These are phyloP conservation scores for Lottia scabra DNA, from an alignment of 2,888 invertebrate genomes.

Conservation along the genomic window DNA sequence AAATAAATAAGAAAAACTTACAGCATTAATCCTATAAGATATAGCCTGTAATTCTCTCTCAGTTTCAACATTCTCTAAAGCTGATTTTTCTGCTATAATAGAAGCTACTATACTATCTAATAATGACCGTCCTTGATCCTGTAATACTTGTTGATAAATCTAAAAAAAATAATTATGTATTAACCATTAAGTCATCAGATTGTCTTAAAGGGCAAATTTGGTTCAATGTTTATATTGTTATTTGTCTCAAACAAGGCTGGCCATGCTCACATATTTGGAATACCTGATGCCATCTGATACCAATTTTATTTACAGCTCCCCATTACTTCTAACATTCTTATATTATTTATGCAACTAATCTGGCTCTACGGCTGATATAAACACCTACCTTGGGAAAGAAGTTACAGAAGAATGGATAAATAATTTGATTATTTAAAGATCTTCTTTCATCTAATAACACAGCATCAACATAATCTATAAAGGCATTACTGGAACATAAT, in stretches of 20 bases:
- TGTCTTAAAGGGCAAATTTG: too few relatives aligned
- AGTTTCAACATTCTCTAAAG: slow-evolving; percentile 53
- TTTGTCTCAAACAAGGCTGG: too few relatives aligned
- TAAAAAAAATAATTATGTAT: slow-evolving; percentile 44
- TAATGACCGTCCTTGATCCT: slow-evolving; percentile 72
- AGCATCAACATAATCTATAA: slow-evolving; percentile 92
- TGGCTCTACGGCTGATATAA: neutral
- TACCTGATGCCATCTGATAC: too few relatives aligned
- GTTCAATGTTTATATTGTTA: too few relatives aligned
- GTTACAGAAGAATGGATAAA: slow-evolving; percentile 88
- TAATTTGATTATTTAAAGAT: slow-evolving; percentile 85
- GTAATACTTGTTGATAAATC: slow-evolving; percentile 74
- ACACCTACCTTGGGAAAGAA: slow-evolving; percentile 86
- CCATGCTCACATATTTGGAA: too few relatives aligned
- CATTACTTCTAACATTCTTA: too few relatives aligned
- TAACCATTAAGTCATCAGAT: too few relatives aligned
- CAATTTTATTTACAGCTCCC: too few relatives aligned
- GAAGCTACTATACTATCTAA: slow-evolving; percentile 77
- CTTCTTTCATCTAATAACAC: slow-evolving; percentile 87
- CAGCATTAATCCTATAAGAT: slow-evolving; percentile 63
- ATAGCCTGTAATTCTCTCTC: slow-evolving; percentile 56
- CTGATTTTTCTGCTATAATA: slow-evolving; percentile 66
- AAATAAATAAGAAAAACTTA: slow-evolving; percentile 30
- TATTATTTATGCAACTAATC: too few relatives aligned
- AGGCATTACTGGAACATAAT: slow-evolving; percentile 83